Percentiles rank a stretch among this genome's conserved stretches.
These are phyloP conservation scores for Anisognathus igniventris DNA, from an alignment of 2,797 vertebrate genomes.

Conservation along the genomic window DNA sequence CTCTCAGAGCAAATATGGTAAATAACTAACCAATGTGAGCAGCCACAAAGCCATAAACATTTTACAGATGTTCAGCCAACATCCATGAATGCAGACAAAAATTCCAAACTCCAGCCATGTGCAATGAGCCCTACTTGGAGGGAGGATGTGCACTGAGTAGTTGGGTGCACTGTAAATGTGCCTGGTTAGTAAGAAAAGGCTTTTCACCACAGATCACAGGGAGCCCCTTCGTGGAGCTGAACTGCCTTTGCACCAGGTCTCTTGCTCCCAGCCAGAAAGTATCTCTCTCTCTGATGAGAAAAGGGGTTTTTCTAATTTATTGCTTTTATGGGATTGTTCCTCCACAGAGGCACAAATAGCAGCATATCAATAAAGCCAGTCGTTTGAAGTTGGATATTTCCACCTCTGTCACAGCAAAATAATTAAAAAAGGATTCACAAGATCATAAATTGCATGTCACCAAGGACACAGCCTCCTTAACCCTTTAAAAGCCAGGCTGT, in stretches of 20 bases:
- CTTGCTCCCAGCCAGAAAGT: constrained; percentile 39
- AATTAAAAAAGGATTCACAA: constrained; percentile 76
- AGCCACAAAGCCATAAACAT: not conserved
- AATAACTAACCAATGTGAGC: constrained; percentile 14
- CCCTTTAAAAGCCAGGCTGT: constrained; percentile 41
- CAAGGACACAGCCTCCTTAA: constrained; percentile 61
- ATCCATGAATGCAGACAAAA: not conserved
- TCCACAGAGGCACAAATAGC: constrained; percentile 68
- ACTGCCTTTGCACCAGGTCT: constrained; percentile 49
- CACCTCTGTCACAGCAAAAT: constrained; percentile 72
- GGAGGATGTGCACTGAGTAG: not conserved
- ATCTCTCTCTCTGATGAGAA: constrained; percentile 63
- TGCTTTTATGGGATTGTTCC: constrained; percentile 68
- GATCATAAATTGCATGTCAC: constrained; percentile 70
- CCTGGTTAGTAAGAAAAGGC: not conserved
- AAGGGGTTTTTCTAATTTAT: constrained; percentile 71
- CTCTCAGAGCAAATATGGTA: constrained; percentile 21
- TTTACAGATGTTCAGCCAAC: constrained; percentile 34
- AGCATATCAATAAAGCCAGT: constrained; percentile 71
- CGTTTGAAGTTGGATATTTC: constrained; percentile 66
- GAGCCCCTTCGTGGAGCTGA: constrained; percentile 47
- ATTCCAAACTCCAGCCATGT: not conserved
- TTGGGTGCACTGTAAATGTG: not conserved
- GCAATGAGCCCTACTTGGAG: not conserved
- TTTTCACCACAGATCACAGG: constrained; percentile 20